phyloP scores from a whole-genome alignment of 2,113 vertebrate genomes.

The Platichthys stellatus region DNA sequence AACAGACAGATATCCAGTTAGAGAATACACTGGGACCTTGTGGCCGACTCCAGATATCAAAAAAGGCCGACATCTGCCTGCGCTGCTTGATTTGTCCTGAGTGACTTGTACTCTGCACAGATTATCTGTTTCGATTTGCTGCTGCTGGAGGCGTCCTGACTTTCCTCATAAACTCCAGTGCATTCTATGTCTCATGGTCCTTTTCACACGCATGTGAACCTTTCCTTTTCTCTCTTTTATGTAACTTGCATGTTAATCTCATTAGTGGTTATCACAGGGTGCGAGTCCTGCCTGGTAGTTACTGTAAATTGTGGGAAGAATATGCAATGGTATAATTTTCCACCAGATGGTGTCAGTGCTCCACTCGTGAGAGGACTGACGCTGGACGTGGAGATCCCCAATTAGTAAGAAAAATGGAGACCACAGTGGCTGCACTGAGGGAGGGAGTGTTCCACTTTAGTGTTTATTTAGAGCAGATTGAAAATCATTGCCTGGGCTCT shows the following conservation, averaged over 20 bases:
- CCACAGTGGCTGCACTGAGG: neutral
- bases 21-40: slow-evolving; percentile 40
- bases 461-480: slow-evolving; percentile 25
- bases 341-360: slow-evolving; percentile 75
- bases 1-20: slow-evolving; percentile 43
- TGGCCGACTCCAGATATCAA: slow-evolving; percentile 48
- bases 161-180: slow-evolving; percentile 3
- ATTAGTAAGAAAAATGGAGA: slow-evolving; percentile 18
- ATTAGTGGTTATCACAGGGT: slow-evolving; percentile 1
- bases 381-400: slow-evolving; percentile 7
- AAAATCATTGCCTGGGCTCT: neutral
- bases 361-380: slow-evolving; percentile 34
- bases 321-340: slow-evolving; percentile 41
- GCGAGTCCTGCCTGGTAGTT: neutral
- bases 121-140: slow-evolving; percentile 15
- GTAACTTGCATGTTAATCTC: neutral
- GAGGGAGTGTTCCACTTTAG: neutral
- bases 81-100: slow-evolving; percentile 45
- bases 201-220: neutral
- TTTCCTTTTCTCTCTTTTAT: neutral
- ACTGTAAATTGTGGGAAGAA: neutral
- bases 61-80: slow-evolving; percentile 32
- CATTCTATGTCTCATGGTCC: slow-evolving; percentile 1
- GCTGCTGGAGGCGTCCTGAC: slow-evolving; percentile 14
- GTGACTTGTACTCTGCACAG: slow-evolving; percentile 28